phyloP scores from a whole-genome alignment of 2,888 invertebrate genomes.

The Cenopis cana region DNA sequence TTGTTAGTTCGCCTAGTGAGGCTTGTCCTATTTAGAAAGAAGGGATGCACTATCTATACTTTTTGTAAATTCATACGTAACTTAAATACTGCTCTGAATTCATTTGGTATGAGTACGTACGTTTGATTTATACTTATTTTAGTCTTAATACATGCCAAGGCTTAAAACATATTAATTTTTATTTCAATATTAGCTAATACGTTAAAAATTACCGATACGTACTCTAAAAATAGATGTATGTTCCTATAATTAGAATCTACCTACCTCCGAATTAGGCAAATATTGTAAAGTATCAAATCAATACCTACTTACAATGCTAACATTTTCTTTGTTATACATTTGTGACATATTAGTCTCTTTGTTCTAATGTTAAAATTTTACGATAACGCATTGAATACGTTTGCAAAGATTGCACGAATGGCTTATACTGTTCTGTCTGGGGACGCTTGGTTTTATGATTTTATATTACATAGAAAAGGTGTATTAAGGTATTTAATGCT shows the following conservation, averaged over 20 bases:
- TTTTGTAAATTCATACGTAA: neutral
- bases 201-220: neutral
- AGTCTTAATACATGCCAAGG: too few species aligned
- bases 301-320: neutral
- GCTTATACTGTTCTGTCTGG: neutral
- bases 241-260: too few species aligned
- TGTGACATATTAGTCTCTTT: neutral
- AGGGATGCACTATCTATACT: neutral
- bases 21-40: neutral
- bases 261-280: neutral
- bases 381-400: neutral
- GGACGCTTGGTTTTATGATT: neutral
- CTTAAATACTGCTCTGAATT: neutral
- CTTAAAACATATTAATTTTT: too few species aligned
- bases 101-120: too few species aligned
- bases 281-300: neutral
- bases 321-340: conserved; percentile 4
- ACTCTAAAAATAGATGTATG: too few species aligned
- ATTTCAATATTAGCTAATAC: neutral
- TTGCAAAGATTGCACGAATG: neutral
- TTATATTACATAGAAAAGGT: neutral
- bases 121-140: too few species aligned
- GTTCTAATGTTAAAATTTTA: conserved; percentile 1
- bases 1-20: conserved; percentile 2
- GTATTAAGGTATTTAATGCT: too few species aligned